Evolutionary conservation across 2,888 invertebrate species (phyloP), one percentile per base, ranked within the genome.

Genomic region (Ditula angustiorana): DNA sequence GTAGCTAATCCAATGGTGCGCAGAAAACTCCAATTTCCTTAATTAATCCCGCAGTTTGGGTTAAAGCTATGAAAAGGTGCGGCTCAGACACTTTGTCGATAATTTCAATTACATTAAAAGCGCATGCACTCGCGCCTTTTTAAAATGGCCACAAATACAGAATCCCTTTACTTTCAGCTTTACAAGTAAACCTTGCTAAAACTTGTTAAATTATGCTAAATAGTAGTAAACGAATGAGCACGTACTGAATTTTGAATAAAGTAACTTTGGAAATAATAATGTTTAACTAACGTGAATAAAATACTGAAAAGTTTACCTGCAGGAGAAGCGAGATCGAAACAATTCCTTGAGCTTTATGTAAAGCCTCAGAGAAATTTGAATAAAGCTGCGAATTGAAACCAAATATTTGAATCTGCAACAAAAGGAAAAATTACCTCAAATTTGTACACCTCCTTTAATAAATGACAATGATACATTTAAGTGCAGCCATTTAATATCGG

Each of bases 381-480:
- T 99, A 99, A 74, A 99, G 95, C 92, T 99, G 98, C 67, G 98
- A 97, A 94, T 99, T 99, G 95, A 98, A 99, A 78, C 99, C 99
- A 92, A 98, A 97, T 93, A 99, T 97, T 95, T 99, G 99, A 84
- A 99, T 96, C 99, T 99, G 96, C 73, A 95, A 95, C 85, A 91
- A 91, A 80, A 71, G 8, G 67, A 68, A 71, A 69, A 69, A 60
- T 55, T 69, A 35, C 8, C 24, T 5, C 24, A 23, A 10, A 16
- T 23, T 11, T 23, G 1, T 37, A 37, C 0, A 19, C 1, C 13
- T 16, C 37, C 7, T 35, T 35, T n/a, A 13, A 10, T 11, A 10
- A 30, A 10, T 7, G 10, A 2, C 30, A 30, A 7, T 30, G 30
- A n/a, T 11, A 2, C 10, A 30, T 8, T 10, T 10, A 30, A 10